Conservation (phyloP, 2,797 vertebrate species). For the Falco concolor region DNA sequence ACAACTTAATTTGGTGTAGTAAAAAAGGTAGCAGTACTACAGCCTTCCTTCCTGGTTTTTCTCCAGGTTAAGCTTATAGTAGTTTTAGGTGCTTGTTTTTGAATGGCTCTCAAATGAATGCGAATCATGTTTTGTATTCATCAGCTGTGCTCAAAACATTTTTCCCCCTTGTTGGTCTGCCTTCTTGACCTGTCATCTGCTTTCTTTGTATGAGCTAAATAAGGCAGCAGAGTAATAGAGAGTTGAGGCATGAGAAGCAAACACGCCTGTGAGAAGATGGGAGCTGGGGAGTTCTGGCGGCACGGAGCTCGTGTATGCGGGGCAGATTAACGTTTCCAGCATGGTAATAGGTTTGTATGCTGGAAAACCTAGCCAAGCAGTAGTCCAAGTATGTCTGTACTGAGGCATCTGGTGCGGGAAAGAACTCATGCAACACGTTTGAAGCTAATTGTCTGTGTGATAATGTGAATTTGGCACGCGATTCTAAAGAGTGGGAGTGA, state of each 20-base stretch:
- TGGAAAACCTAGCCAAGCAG: conserved; percentile 34
- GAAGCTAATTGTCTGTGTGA: neutral
- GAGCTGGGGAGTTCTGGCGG: neutral
- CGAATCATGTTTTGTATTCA: neutral
- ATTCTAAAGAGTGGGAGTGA: conserved; percentile 18
- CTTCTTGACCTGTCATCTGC: neutral
- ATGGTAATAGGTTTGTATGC: neutral
- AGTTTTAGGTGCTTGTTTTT: neutral
- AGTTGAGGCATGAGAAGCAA: neutral
- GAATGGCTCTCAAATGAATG: neutral
- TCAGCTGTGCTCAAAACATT: neutral
- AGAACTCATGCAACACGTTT: neutral
- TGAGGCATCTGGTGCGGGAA: neutral
- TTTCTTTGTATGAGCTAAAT: neutral
- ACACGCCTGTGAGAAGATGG: neutral
- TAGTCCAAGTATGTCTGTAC: conserved; percentile 16
- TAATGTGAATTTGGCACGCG: conserved; percentile 22
- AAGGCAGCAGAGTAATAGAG: neutral
- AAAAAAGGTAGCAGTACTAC: neutral
- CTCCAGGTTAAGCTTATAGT: neutral
- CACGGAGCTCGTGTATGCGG: neutral
- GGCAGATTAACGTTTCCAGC: neutral
- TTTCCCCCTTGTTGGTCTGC: neutral
- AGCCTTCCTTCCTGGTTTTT: neutral
- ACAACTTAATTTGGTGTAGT: neutral